Conservation (phyloP, 2,888 invertebrate species). For the Clusia tigrina region DNA sequence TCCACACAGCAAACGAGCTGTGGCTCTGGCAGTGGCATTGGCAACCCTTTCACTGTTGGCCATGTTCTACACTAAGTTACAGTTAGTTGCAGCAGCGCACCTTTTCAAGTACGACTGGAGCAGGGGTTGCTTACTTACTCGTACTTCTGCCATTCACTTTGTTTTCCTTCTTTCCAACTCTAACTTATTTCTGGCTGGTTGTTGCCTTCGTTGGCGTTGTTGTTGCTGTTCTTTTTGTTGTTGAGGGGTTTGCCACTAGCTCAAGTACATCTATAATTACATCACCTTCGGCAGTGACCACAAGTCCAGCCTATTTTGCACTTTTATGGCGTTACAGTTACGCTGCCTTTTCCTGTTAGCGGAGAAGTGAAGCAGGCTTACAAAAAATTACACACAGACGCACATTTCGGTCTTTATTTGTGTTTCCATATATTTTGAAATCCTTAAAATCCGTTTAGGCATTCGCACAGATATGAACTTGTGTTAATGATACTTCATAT, state of each 20-base stretch:
- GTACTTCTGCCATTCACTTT: background rate
- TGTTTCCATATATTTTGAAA: no score
- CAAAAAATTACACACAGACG: no score
- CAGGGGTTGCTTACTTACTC: background rate
- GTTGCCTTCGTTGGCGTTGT: background rate
- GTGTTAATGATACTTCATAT: no score
- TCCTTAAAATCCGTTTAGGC: no score
- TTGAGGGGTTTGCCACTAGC: conserved; percentile 17
- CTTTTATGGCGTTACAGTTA: no score
- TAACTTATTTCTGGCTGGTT: background rate
- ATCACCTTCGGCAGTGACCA: conserved; percentile 42
- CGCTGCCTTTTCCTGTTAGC: no score
- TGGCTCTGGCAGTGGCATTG: background rate
- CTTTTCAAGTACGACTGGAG: background rate
- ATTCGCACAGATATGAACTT: no score
- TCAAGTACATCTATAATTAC: conserved; percentile 54
- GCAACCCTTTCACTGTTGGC: conserved; percentile 2
- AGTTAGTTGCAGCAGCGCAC: background rate
- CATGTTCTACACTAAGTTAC: background rate
- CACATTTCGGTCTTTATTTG: no score
- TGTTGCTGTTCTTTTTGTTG: conserved; percentile 4
- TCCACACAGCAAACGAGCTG: background rate
- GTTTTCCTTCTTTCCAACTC: background rate
- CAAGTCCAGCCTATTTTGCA: conserved; percentile 16
- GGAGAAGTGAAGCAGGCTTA: no score